Evolutionary conservation across 1,140 invertebrate genomes (phyloP).

Genomic region (Heterodera carotae): DNA sequence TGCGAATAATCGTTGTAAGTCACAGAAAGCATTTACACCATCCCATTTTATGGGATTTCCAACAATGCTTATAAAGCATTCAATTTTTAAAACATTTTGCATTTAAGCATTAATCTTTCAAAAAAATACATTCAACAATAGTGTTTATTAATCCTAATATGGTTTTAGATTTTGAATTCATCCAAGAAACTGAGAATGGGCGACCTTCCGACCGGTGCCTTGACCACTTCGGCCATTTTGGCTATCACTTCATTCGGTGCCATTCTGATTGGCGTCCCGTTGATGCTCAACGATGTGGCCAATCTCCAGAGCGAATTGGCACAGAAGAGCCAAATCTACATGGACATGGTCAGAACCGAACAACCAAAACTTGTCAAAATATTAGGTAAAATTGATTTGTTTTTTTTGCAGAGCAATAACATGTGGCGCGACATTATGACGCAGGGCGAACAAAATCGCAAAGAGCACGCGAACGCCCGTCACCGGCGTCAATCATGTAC

Average conservation of each 20-base stretch:
- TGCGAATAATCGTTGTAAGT: too few relatives aligned
- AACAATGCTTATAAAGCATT: too few relatives aligned
- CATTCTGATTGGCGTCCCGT: constrained; percentile 35
- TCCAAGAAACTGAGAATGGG: not conserved
- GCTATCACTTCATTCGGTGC: constrained; percentile 30
- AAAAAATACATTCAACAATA: not conserved
- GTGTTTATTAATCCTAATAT: too few relatives aligned
- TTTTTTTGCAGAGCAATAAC: constrained; percentile 20
- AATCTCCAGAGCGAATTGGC: constrained; percentile 37
- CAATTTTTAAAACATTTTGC: too few relatives aligned
- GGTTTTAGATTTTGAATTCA: too few relatives aligned
- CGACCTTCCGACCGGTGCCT: not conserved
- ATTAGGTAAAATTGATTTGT: not conserved
- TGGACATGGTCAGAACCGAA: constrained; percentile 22
- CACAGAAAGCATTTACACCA: too few relatives aligned
- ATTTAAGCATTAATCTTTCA: not conserved
- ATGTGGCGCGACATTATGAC: constrained; percentile 46
- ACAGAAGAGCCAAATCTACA: constrained; percentile 29
- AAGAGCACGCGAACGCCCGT: not conserved
- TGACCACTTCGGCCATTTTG: constrained; percentile 12
- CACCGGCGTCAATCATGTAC: constrained; percentile 34
- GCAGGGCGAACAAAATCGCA: constrained; percentile 27
- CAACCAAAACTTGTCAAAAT: not conserved
- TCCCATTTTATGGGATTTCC: too few relatives aligned
- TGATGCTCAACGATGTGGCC: constrained; percentile 38